phyloP scores from a whole-genome alignment of 2,797 vertebrate genomes.

The Tachyglossus aculeatus region DNA sequence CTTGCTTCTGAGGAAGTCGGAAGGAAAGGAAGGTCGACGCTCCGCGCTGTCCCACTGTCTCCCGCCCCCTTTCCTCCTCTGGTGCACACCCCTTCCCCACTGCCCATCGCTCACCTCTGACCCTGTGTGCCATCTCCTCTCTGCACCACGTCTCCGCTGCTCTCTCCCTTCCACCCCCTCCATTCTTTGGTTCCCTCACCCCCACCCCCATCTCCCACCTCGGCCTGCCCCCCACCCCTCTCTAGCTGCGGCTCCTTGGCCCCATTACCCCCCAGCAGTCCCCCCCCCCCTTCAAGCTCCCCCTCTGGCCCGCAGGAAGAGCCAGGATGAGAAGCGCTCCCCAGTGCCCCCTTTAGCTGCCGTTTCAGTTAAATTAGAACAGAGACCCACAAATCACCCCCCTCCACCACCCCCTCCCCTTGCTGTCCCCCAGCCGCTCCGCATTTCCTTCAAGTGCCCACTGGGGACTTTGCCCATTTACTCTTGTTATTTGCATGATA shows the following conservation, averaged over 20 bases:
- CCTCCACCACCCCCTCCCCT: slow-evolving; percentile 40
- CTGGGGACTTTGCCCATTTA: slow-evolving; percentile 88
- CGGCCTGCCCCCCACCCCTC: not conserved
- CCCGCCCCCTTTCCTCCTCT: too few relatives aligned
- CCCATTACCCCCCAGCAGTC: too few relatives aligned
- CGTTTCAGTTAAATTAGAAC: slow-evolving; percentile 91
- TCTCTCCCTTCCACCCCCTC: not conserved
- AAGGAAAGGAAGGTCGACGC: too few relatives aligned
- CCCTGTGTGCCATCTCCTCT: too few relatives aligned
- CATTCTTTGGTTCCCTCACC: too few relatives aligned
- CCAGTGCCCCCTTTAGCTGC: slow-evolving; percentile 87
- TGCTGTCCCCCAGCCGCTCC: slow-evolving; percentile 80
- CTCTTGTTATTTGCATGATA: slow-evolving; percentile 94
- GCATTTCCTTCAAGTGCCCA: slow-evolving; percentile 86
- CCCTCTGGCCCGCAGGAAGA: slow-evolving; percentile 62
- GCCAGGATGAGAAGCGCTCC: slow-evolving; percentile 83
- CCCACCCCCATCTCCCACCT: not conserved
- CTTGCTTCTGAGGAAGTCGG: too few relatives aligned
- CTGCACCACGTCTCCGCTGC: too few relatives aligned
- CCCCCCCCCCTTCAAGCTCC: slow-evolving; percentile 22
- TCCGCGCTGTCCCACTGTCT: too few relatives aligned
- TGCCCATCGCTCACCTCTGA: too few relatives aligned
- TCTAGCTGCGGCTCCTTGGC: not conserved
- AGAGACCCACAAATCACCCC: slow-evolving; percentile 85
- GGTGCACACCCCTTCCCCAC: too few relatives aligned